These are phyloP conservation scores for Siniperca undulata DNA, from an alignment of 2,797 vertebrate genomes.

Conservation along the genomic window DNA sequence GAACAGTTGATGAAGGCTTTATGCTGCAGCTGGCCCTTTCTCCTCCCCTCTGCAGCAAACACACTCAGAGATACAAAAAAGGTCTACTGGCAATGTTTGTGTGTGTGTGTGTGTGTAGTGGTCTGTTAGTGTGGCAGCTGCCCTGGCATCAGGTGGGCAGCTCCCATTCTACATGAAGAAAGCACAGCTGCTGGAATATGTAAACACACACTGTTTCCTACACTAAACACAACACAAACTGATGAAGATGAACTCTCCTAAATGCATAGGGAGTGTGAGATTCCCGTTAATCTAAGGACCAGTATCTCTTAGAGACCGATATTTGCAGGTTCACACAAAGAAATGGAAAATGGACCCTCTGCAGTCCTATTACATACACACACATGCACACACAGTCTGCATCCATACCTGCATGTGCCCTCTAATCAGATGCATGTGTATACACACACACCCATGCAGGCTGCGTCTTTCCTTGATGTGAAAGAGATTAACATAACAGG, in stretches of 20 bases:
- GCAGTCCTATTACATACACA: not conserved
- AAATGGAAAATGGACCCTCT: constrained; percentile 33
- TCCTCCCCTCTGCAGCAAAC: constrained; percentile 67
- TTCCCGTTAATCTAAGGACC: constrained; percentile 60
- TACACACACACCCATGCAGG: constrained; percentile 29
- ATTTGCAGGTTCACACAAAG: constrained; percentile 33
- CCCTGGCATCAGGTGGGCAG: constrained; percentile 79
- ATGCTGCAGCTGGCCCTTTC: constrained; percentile 81
- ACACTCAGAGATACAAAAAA: constrained; percentile 56
- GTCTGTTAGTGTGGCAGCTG: constrained; percentile 69
- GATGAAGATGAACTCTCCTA: constrained; percentile 35
- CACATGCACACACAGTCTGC: constrained; percentile 36
- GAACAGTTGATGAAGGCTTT: constrained; percentile 84
- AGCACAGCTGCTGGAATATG: constrained; percentile 70
- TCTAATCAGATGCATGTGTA: constrained; percentile 55
- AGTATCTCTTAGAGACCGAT: constrained; percentile 15
- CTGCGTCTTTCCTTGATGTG: constrained; percentile 44
- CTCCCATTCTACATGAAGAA: constrained; percentile 63
- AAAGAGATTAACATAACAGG: constrained; percentile 49
- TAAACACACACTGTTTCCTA: constrained; percentile 60
- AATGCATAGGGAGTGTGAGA: constrained; percentile 20
- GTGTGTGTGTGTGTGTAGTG: constrained; percentile 34
- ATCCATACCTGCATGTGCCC: constrained; percentile 49
- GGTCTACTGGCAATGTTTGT: constrained; percentile 59
- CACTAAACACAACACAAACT: constrained; percentile 42